Conservation (phyloP, 2,113 vertebrate genomes). For the Clarias magur region DNA sequence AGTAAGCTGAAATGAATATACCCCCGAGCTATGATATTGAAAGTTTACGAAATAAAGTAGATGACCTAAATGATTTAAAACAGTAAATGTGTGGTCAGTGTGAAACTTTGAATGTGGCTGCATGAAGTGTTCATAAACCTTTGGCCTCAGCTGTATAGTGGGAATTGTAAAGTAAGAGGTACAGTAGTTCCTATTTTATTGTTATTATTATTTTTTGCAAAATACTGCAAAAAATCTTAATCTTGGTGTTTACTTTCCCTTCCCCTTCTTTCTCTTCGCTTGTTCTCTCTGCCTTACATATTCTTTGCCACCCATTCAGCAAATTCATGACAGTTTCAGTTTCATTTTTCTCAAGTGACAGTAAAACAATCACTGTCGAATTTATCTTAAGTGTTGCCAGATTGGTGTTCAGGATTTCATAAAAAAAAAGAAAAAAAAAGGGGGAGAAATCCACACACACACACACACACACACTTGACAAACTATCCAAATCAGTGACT, state of each 20-base stretch:
- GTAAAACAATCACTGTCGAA: neutral
- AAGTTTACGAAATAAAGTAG: neutral
- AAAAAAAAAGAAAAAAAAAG: no score
- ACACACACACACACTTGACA: neutral
- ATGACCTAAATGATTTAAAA: neutral
- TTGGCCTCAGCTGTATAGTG: neutral
- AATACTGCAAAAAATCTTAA: constrained; percentile 2
- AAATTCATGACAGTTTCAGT: neutral
- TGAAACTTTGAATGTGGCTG: neutral
- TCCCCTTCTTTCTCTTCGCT: constrained; percentile 20
- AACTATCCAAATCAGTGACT: neutral
- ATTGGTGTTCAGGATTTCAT: neutral
- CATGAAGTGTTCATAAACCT: neutral
- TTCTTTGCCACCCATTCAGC: neutral
- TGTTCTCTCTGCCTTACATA: neutral
- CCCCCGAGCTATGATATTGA: neutral
- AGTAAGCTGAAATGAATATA: neutral
- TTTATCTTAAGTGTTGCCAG: neutral
- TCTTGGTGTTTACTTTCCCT: neutral
- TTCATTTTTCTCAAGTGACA: neutral
- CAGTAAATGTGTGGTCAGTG: neutral
- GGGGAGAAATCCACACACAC: neutral
- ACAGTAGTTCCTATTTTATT: constrained; percentile 1
- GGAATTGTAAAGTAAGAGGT: neutral
- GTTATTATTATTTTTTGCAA: neutral